Conservation (phyloP, 1,140 invertebrate species). For the Drosophila ercepeae region DNA sequence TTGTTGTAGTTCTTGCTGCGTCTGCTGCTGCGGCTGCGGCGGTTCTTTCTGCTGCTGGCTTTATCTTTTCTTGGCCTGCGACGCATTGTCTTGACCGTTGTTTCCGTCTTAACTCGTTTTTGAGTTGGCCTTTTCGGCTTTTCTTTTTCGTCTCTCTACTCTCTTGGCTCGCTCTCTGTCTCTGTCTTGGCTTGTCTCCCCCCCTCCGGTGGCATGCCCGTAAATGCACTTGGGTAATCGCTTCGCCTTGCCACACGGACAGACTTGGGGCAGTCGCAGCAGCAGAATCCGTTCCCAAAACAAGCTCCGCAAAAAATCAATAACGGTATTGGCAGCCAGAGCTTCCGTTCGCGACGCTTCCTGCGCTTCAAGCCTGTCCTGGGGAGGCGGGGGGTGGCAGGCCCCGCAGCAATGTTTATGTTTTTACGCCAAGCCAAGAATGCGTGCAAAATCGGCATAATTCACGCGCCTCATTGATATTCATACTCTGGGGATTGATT, state of each 20-base stretch:
- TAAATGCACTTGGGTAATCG: background rate
- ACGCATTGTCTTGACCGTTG: slow-evolving; percentile 35
- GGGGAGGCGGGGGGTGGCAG: too few relatives aligned
- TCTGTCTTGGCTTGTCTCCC: slow-evolving; percentile 23
- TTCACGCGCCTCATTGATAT: too few relatives aligned
- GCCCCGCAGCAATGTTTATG: too few relatives aligned
- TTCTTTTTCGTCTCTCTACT: slow-evolving; percentile 19
- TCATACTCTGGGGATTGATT: background rate
- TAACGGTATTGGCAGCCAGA: slow-evolving; percentile 44
- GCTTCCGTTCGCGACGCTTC: background rate
- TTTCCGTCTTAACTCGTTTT: slow-evolving; percentile 53
- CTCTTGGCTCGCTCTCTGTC: background rate
- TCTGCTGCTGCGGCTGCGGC: slow-evolving; percentile 8
- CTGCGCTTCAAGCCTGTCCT: too few relatives aligned
- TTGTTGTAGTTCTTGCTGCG: background rate
- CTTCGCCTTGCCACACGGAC: background rate
- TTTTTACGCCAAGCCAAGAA: too few relatives aligned
- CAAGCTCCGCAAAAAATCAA: slow-evolving; percentile 50
- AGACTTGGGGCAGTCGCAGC: background rate
- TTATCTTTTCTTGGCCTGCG: slow-evolving; percentile 23
- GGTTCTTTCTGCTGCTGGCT: slow-evolving; percentile 16
- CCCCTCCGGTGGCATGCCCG: background rate
- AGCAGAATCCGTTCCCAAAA: slow-evolving; percentile 17
- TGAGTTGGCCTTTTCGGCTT: slow-evolving; percentile 9
- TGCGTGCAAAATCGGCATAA: too few relatives aligned